These are phyloP conservation scores for Nylanderia fulva DNA, from an alignment of 1,140 invertebrate species.

Conservation along the genomic window DNA sequence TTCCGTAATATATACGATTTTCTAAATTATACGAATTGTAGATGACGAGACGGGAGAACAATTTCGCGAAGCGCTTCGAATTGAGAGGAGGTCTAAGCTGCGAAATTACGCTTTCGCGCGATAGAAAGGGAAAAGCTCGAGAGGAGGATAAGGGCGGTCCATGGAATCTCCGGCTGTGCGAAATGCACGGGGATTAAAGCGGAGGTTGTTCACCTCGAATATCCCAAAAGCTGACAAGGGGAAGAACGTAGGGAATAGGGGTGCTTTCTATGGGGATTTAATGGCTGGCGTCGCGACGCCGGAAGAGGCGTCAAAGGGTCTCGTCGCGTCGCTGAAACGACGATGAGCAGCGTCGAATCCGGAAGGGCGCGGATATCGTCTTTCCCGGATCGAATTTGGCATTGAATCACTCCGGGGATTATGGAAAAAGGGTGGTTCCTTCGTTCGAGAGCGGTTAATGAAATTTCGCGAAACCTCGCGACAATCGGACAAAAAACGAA, in stretches of 20 bases:
- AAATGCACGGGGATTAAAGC: conserved; percentile 49
- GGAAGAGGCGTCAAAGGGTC: conserved; percentile 52
- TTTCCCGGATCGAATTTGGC: conserved; percentile 49
- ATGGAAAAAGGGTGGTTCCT: neutral
- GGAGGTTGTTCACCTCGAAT: conserved; percentile 54
- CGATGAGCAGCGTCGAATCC: conserved; percentile 47
- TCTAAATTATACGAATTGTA: neutral
- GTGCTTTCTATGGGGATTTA: conserved; percentile 47
- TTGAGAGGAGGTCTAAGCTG: conserved; percentile 39
- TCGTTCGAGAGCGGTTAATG: conserved; percentile 5
- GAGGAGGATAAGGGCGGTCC: neutral
- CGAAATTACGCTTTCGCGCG: conserved; percentile 44
- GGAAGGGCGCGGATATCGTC: conserved; percentile 24
- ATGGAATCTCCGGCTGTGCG: conserved; percentile 30
- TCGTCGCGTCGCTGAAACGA: conserved; percentile 1
- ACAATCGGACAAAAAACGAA: no score
- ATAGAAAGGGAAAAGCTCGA: neutral
- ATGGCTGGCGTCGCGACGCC: conserved; percentile 54
- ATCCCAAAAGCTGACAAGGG: conserved; percentile 7
- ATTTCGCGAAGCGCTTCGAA: conserved; percentile 33
- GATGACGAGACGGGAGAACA: neutral
- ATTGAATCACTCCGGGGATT: conserved; percentile 8
- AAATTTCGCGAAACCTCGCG: neutral
- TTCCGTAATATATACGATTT: neutral
- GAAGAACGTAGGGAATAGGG: neutral